These are phyloP conservation scores for Rhopalosiphum nymphaeae DNA, from an alignment of 2,888 invertebrate species.

Conservation along the genomic window DNA sequence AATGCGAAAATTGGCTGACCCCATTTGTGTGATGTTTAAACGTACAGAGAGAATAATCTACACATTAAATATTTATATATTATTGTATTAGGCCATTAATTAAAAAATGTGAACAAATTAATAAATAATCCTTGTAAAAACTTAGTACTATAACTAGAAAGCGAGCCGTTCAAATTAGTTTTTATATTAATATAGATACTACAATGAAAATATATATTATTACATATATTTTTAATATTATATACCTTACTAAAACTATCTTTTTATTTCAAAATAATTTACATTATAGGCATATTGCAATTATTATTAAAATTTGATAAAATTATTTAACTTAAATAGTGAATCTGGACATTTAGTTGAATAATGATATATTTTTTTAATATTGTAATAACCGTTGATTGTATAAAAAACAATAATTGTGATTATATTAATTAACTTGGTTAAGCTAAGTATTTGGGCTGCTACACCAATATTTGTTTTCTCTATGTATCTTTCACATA, in stretches of 20 bases:
- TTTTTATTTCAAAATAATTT: not conserved
- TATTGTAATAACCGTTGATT: too few relatives aligned
- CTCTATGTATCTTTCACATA: too few relatives aligned
- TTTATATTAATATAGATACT: not conserved
- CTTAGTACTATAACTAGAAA: not conserved
- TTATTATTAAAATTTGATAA: too few relatives aligned
- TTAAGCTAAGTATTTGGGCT: too few relatives aligned
- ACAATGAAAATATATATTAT: not conserved
- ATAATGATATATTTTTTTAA: too few relatives aligned
- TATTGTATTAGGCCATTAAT: not conserved
- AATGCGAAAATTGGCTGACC: not conserved
- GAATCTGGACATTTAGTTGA: too few relatives aligned
- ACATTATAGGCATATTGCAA: not conserved
- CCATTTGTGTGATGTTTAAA: not conserved
- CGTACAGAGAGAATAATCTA: not conserved
- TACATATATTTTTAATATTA: not conserved
- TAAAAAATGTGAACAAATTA: not conserved
- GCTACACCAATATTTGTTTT: too few relatives aligned
- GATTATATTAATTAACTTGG: too few relatives aligned
- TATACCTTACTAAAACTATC: not conserved
- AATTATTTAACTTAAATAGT: too few relatives aligned
- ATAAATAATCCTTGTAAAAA: not conserved
- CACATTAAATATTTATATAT: not conserved
- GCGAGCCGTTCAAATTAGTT: not conserved
- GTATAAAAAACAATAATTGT: too few relatives aligned